Conservation (phyloP, 1,140 invertebrate genomes). For the Monochamus saltuarius region DNA sequence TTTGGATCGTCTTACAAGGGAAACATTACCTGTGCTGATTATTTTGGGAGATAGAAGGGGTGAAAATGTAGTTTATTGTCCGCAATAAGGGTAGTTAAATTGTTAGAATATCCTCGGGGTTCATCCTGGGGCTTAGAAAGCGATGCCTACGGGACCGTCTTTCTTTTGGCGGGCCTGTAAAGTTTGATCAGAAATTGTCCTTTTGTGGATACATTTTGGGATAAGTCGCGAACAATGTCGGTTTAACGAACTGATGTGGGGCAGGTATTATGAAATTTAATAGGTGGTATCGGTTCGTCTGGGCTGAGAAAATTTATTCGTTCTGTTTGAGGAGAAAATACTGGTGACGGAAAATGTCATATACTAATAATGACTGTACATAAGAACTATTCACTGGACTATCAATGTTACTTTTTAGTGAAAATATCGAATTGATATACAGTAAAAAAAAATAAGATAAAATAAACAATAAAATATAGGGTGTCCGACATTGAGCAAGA, state of each 20-base stretch:
- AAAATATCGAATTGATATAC: not conserved
- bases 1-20: too few relatives aligned
- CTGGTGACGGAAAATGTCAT: not conserved
- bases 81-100: constrained; percentile 15
- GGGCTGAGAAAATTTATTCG: constrained; percentile 2
- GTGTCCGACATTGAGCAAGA: too few relatives aligned
- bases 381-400: not conserved
- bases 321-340: not conserved
- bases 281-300: not conserved
- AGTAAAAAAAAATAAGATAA: not conserved
- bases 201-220: constrained; percentile 20
- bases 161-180: not conserved
- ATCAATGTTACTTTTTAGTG: not conserved
- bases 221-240: constrained; percentile 28
- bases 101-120: constrained; percentile 2
- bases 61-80: constrained; percentile 15
- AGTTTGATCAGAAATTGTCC: constrained; percentile 32
- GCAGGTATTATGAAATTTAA: constrained; percentile 4
- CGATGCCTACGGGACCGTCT: not conserved
- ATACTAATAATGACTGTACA: not conserved
- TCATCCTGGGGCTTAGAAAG: not conserved
- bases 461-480: not conserved
- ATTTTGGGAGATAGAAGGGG: not conserved
- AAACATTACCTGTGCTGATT: too few relatives aligned
- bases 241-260: constrained; percentile 15